Evolutionary conservation across 1,140 invertebrate species (phyloP), one percentile per base, ranked within the genome.

Genomic region (Myzus persicae): DNA sequence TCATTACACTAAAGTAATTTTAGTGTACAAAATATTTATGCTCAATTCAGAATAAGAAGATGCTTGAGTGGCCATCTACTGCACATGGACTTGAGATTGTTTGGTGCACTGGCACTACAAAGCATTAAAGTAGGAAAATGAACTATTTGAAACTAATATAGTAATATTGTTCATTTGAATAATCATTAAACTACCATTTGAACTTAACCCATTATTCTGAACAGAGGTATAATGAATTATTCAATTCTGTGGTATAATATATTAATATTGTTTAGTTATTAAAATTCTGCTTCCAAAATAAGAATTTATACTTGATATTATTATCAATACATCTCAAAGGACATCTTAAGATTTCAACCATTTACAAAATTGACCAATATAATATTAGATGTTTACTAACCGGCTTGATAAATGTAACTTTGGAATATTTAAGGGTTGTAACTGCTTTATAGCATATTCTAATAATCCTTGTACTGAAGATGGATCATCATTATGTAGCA

Each of bases 381-480:
- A 36, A 42, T 38, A 31, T 42, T 24, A 90, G 24, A 85, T 82
- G n/a, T 42, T 48, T 42, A 76, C 93, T 48, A 82, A 94, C 94
- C 94, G 59, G 36, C 94, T 94, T 20, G 94, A 93, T 81, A 93
- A 22, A 24, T 67, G 84, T 76, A 94, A 67, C 31, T 85, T 93
- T 40, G 93, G 76, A 84, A n/a, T 48, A 94, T 94, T 94, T 84
- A 91, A 11, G 8, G 94, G 94, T 59, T 88, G 38, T 67, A 94
- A 36, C 48, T 88, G 76, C 8, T 90, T 54, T 6, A 94, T 24
- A 76, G 93, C 94, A 94, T 91, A 93, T 89, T 94, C 94, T 51
- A 94, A 40, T 87, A 94, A 88, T 84, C 94, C 94, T 94, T 94
- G 94, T 48, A 94, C 91, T 48, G 94, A 94, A 76, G 93, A 85